Conservation (phyloP, 2,888 invertebrate genomes). For the Eupithecia insigniata region DNA sequence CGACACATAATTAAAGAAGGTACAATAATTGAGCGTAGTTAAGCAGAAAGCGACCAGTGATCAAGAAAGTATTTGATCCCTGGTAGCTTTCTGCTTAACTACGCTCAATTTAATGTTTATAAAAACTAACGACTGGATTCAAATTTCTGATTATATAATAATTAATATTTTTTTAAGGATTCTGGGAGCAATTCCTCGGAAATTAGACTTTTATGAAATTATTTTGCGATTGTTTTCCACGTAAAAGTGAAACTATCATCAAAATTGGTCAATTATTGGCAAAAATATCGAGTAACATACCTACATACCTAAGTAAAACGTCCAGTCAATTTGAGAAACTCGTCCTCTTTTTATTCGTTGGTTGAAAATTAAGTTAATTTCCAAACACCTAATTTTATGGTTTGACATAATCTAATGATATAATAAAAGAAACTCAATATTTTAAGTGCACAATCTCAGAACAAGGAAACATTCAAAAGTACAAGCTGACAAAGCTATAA, state of each 20-base stretch:
- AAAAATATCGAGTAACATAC: too few species aligned
- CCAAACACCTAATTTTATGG: too few species aligned
- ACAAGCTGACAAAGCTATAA: not conserved
- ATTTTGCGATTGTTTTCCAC: not conserved
- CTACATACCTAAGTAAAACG: not conserved
- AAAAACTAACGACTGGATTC: too few species aligned
- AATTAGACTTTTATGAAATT: too few species aligned
- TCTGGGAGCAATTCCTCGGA: not conserved
- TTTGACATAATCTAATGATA: not conserved
- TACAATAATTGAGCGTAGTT: too few species aligned
- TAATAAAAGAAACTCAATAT: not conserved
- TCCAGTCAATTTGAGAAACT: not conserved
- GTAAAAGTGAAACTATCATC: not conserved
- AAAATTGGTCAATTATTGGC: too few species aligned
- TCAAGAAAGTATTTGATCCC: too few species aligned
- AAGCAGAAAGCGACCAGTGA: too few species aligned
- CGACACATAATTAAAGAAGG: too few species aligned
- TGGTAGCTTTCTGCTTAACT: too few species aligned
- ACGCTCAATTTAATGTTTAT: too few species aligned
- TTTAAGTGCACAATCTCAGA: not conserved
- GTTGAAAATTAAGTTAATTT: not conserved
- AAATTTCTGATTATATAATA: too few species aligned
- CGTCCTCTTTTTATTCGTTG: not conserved
- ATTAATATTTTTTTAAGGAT: not conserved
- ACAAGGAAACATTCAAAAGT: not conserved